Base-by-base conservation (phyloP, 1,140 invertebrate genomes). In the Bilobella aurantiaca region DNA sequence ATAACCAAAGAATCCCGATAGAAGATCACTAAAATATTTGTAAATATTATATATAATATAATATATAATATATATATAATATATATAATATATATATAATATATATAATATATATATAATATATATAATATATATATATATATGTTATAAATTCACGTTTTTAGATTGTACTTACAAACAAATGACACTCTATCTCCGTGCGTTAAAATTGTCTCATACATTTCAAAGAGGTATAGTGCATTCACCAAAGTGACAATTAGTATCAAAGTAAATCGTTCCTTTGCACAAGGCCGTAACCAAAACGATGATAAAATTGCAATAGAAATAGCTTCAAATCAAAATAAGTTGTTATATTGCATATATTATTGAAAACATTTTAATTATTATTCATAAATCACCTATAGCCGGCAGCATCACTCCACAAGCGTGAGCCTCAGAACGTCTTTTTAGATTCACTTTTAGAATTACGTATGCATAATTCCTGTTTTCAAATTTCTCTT, bases 251-350 rank as follows among this genome's bases (percentile, higher is more conserved):
- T 63, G 1, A 64, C 58, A 2, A 69, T 32, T 2, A 70, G 47
- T 14, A 73, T 53, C 3, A 73, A 28, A 0, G 29, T 34, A 0
- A 70, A 12, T 23, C 71, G 49, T 57, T 73, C 68, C 8, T 57
- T 64, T 0, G 68, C 37, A 28, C 64, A 59, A 5, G 68, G 71
- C 8, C 56, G 71, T 3, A 73, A 28, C 71, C 71, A 73, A 29
- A 73, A 73, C 1, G 68, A 47, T 1, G 70, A 67, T 12, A 73
- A 57, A 25, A 70, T 56, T 5, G 64, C 65, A 0, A 28, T 32
- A 12, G 71, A 70, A 57, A 73, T 70, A 21, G 66, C 71, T 73
- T n/a, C n/a, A n/a, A n/a, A n/a, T n/a, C n/a, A n/a, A n/a, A n/a
- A n/a, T n/a, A n/a, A n/a, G n/a, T n/a, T n/a, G n/a, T n/a, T n/a